Evolutionary conservation across 2,113 vertebrate genomes (phyloP), one percentile per base, ranked within the genome.

Genomic region (Microcebus lehilahytsara): DNA sequence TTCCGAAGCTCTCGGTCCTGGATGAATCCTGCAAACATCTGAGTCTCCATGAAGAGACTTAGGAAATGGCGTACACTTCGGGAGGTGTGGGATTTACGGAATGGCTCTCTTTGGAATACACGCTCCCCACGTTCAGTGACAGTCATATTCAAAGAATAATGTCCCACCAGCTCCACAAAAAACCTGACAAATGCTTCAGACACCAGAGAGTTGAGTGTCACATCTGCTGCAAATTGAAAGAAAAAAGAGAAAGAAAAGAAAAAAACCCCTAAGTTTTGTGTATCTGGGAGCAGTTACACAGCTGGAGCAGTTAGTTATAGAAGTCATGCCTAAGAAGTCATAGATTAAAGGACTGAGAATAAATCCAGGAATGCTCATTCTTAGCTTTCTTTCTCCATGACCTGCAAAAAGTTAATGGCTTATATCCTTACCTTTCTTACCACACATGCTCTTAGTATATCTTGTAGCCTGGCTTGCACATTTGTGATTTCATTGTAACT

Each of bases 1-100:
- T 99, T 99, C 80, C 99, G 98, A 46, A 99, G 99, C 97, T 99
- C 99, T 75, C 99, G 98, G 97, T 99, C 99, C 96, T 99, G 99
- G 97, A 99, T 99, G 98, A 99, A 99, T 51, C 99, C 99, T 0
- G 99, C 99, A 22, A 99, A 99, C 99, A 99, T 99, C 98, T 99
- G 99, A 0, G 99, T 99, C 56, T 99, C 99, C 99, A 99, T 99
- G 98, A 99, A 99, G 97, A 99, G 98, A 97, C 99, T 99, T 97
- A 99, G 98, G 98, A 99, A 99, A 91, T 99, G 99, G 5, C 99
- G 99, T 11, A 99, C 99, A 2, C 98, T 99, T 0, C 99, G 99
- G 1, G 99, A 99, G 4, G 98, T 99, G 60, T 99, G 99, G 11
- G 99, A 99, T n/a, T 99, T 99, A 5, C 99, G 98, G 98, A 99